phyloP scores from a whole-genome alignment of 2,113 vertebrate species.

The Ibidorhyncha struthersii region DNA sequence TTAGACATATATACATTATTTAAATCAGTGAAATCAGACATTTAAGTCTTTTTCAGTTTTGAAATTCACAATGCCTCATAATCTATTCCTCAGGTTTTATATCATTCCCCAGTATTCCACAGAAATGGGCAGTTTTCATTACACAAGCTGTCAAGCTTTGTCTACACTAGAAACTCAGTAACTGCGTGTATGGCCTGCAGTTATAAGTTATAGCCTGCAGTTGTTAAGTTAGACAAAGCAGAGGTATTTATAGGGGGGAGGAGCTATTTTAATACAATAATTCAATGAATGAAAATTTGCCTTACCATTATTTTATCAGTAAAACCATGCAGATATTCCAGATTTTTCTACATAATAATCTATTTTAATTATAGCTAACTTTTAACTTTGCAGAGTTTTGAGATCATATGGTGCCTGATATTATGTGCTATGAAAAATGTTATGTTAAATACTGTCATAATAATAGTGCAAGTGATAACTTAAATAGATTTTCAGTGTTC shows the following conservation, averaged over 20 bases:
- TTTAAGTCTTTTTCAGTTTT: neutral
- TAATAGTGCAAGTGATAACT: neutral
- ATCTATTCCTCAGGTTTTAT: neutral
- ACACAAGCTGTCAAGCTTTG: neutral
- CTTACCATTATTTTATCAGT: neutral
- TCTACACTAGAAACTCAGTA: neutral
- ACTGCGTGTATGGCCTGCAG: neutral
- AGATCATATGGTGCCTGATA: neutral
- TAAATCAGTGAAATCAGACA: neutral
- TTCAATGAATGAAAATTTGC: neutral
- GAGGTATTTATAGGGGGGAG: accelerated
- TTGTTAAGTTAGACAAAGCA: neutral
- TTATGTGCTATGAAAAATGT: neutral
- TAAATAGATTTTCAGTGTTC: neutral
- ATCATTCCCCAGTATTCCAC: neutral
- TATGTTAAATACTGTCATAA: neutral
- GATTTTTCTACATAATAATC: neutral
- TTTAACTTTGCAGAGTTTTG: neutral
- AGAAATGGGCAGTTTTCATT: neutral
- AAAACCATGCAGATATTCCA: neutral
- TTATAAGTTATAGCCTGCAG: neutral
- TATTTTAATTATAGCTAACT: neutral
- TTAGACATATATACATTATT: neutral
- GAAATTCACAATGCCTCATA: neutral
- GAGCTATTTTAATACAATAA: neutral